phyloP scores from a whole-genome alignment of 2,888 invertebrate genomes.

The Meta bourneti region DNA sequence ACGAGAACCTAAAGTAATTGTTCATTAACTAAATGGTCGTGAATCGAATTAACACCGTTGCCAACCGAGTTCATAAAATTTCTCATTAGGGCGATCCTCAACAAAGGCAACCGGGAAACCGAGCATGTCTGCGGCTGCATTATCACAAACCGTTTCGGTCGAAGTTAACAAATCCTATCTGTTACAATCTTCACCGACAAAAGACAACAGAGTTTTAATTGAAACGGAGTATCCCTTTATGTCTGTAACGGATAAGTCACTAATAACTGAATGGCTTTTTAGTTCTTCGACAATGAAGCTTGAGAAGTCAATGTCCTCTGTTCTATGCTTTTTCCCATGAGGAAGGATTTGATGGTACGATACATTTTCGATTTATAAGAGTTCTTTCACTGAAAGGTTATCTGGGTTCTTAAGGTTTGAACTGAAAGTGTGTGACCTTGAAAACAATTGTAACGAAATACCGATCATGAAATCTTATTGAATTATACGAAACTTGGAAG shows the following conservation, averaged over 20 bases:
- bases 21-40: conserved; percentile 2
- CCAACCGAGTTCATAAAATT: background rate
- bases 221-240: background rate
- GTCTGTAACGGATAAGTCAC: conserved; percentile 5
- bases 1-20: background rate
- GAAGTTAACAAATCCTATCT: conserved; percentile 13
- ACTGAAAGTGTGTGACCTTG: too few species aligned
- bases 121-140: background rate
- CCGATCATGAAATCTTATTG: too few species aligned
- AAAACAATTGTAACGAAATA: too few species aligned
- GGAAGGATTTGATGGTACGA: background rate
- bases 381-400: too few species aligned
- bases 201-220: conserved; percentile 24
- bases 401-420: too few species aligned
- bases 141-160: conserved; percentile 2
- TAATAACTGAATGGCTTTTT: background rate
- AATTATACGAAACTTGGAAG: too few species aligned
- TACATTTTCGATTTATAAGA: too few species aligned
- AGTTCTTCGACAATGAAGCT: background rate
- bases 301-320: conserved; percentile 17
- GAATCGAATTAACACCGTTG: conserved; percentile 39
- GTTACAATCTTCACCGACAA: conserved; percentile 1
- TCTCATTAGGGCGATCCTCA: background rate
- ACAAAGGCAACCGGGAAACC: background rate
- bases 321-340: background rate